A percentile compares a stretch with the other conserved stretches of the same genome.
phyloP scores from a whole-genome alignment of 2,888 invertebrate species.

The Junonia oenone region DNA sequence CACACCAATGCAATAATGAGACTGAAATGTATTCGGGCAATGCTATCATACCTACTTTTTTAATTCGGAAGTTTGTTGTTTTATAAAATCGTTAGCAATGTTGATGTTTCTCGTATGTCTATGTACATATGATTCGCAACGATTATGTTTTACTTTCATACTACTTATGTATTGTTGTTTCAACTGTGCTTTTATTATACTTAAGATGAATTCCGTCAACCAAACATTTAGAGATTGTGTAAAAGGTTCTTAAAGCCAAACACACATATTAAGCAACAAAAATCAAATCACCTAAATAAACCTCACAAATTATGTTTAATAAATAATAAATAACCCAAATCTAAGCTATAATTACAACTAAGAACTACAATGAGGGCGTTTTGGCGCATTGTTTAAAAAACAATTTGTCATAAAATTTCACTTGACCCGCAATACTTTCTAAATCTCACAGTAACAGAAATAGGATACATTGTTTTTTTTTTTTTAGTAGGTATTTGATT shows the following conservation, averaged over 20 bases:
- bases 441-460: conserved; percentile 28
- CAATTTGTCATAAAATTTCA: conserved; percentile 27
- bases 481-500: neutral
- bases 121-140: no score
- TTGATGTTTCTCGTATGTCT: no score
- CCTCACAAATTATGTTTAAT: neutral
- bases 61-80: no score
- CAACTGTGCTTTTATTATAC: no score
- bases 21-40: neutral
- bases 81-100: no score
- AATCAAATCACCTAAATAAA: neutral
- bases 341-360: conserved; percentile 13
- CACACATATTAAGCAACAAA: neutral
- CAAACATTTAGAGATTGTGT: neutral
- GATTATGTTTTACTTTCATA: no score
- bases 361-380: conserved; percentile 16
- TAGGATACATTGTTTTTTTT: neutral
- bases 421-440: conserved; percentile 29
- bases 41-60: no score
- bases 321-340: neutral
- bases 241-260: neutral
- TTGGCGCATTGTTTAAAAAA: conserved; percentile 22
- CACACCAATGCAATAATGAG: no score
- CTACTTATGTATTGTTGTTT: no score
- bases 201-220: no score